Evolutionary conservation across 1,140 invertebrate species (phyloP).

Genomic region (Euura saliciscinereae): DNA sequence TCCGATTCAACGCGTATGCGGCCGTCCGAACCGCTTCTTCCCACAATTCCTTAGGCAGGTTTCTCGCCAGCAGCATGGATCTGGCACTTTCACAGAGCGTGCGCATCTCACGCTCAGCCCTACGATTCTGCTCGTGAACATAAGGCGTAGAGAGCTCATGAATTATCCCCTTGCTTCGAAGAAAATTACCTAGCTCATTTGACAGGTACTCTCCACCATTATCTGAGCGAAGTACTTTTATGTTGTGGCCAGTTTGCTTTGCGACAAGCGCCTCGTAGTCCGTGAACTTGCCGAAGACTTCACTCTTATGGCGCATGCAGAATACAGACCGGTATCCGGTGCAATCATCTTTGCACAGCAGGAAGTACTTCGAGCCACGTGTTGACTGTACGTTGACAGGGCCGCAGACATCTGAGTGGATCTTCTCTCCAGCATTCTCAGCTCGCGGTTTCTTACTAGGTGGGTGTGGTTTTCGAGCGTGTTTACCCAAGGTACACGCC

Average conservation of each 20-base stretch:
- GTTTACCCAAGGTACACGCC: slow-evolving; percentile 1
- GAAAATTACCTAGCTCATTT: slow-evolving; percentile 17
- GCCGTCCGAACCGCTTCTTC: slow-evolving; percentile 26
- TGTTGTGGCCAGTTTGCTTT: slow-evolving; percentile 20
- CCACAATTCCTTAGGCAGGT: slow-evolving; percentile 26
- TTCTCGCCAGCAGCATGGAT: slow-evolving; percentile 23
- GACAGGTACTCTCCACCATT: slow-evolving; percentile 19
- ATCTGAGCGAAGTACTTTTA: slow-evolving; percentile 18
- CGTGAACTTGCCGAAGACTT: slow-evolving; percentile 17
- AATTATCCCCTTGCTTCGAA: slow-evolving; percentile 14
- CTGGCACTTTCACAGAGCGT: slow-evolving; percentile 16
- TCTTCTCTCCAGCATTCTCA: slow-evolving; percentile 4
- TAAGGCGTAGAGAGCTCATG: slow-evolving; percentile 17
- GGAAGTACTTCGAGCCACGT: slow-evolving; percentile 15
- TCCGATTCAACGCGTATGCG: slow-evolving; percentile 23
- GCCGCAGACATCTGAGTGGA: slow-evolving; percentile 19
- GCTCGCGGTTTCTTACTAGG: background rate
- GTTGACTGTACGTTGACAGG: slow-evolving; percentile 9
- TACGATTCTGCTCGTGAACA: slow-evolving; percentile 19
- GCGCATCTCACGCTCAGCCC: slow-evolving; percentile 19
- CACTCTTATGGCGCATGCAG: slow-evolving; percentile 17
- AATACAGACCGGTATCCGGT: slow-evolving; percentile 17
- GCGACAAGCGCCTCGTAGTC: slow-evolving; percentile 10
- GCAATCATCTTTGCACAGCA: slow-evolving; percentile 22
- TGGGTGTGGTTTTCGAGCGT: slow-evolving; percentile 10